Percentiles rank a stretch among this genome's conserved stretches.
Conservation (phyloP, 1,140 invertebrate genomes). For the Trachelipus rathkii region DNA sequence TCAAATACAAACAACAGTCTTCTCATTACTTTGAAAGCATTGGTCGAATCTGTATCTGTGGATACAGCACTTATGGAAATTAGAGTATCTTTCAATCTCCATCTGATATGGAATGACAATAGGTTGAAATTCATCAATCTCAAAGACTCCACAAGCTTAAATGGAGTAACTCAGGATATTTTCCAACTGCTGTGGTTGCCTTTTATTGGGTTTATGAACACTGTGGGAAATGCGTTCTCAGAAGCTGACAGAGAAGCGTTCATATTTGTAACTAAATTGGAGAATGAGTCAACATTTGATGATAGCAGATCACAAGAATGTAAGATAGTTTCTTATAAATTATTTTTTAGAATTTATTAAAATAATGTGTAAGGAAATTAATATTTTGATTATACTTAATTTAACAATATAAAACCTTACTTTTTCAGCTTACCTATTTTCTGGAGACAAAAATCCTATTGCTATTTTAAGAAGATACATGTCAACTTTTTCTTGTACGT, state of each 20-base stretch:
- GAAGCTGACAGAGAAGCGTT: slow-evolving; percentile 37
- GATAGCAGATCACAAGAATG: slow-evolving; percentile 35
- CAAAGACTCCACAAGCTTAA: slow-evolving; percentile 7
- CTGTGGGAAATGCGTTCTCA: neutral
- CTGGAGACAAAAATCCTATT: too few relatives aligned
- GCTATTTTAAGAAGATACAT: too few relatives aligned
- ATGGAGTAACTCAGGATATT: neutral
- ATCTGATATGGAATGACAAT: slow-evolving; percentile 1
- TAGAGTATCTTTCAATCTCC: slow-evolving; percentile 4
- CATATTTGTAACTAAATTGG: slow-evolving; percentile 40
- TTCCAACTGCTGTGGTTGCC: slow-evolving; percentile 12
- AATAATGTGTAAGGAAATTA: too few relatives aligned
- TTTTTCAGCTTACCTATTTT: too few relatives aligned
- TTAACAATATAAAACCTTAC: too few relatives aligned
- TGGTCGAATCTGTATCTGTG: slow-evolving; percentile 38
- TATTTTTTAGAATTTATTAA: neutral
- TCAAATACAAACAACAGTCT: slow-evolving; percentile 8
- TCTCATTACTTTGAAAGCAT: slow-evolving; percentile 28
- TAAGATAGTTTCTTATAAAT: slow-evolving; percentile 3
- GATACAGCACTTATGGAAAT: slow-evolving; percentile 17
- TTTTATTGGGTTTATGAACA: slow-evolving; percentile 18
- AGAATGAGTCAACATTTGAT: slow-evolving; percentile 31
- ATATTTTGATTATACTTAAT: too few relatives aligned
- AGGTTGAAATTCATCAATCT: slow-evolving; percentile 13
- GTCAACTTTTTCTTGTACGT: too few relatives aligned